Conservation (phyloP, 2,888 invertebrate genomes). For the Trachelus iudaicus region DNA sequence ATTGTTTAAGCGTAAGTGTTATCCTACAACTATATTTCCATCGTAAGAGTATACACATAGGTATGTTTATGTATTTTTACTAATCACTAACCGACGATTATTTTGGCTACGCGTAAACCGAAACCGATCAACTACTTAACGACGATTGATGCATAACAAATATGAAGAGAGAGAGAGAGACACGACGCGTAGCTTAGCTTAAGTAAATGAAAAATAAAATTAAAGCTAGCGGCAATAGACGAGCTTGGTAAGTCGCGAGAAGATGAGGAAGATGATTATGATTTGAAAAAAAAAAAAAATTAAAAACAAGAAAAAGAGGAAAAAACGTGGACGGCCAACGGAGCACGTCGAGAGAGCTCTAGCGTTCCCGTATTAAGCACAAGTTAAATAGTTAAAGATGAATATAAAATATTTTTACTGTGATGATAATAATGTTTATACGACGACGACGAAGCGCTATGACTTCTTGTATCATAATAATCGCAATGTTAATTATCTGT, state of each 20-base stretch:
- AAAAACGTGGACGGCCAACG: conserved; percentile 16
- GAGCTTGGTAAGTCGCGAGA: background rate
- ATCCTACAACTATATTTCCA: conserved; percentile 45
- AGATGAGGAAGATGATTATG: background rate
- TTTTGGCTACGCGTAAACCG: conserved; percentile 52
- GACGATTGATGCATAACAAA: conserved; percentile 26
- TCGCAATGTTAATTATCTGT: conserved; percentile 52
- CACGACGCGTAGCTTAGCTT: background rate
- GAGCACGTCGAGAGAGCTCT: conserved; percentile 31
- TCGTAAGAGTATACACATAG: conserved; percentile 34
- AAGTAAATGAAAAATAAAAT: background rate
- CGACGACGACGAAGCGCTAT: conserved; percentile 59
- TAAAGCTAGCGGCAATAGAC: background rate
- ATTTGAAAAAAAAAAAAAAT: conserved; percentile 13
- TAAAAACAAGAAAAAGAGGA: conserved; percentile 18
- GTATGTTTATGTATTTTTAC: conserved; percentile 55
- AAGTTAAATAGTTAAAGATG: conserved; percentile 47
- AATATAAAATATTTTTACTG: conserved; percentile 64
- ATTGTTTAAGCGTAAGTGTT: conserved; percentile 29
- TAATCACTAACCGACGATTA: conserved; percentile 51
- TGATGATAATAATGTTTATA: conserved; percentile 67
- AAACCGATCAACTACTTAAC: conserved; percentile 56
- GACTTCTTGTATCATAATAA: conserved; percentile 57
- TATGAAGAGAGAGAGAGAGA: background rate
- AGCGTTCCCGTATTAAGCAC: conserved; percentile 34